A percentile compares a stretch with the other conserved stretches of the same genome.
Conservation (phyloP, 1,140 invertebrate genomes). For the Holcopasites calliopsidis region DNA sequence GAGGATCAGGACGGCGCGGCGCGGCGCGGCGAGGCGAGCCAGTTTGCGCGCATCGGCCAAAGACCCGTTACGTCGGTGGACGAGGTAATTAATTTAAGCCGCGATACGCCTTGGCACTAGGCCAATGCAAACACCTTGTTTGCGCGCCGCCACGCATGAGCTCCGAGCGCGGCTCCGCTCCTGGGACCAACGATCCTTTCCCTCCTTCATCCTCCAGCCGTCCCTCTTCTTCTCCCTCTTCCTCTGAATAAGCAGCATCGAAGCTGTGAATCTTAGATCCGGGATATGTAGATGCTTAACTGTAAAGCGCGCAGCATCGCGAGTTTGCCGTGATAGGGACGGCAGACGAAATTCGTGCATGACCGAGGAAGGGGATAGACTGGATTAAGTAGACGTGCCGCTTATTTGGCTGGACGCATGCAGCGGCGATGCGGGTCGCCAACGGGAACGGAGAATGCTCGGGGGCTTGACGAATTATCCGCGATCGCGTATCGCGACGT, state of each 20-base stretch:
- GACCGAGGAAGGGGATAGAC: not conserved
- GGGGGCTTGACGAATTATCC: not conserved
- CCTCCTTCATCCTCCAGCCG: not conserved
- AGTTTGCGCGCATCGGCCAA: constrained; percentile 64
- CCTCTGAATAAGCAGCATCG: not conserved
- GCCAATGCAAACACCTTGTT: constrained; percentile 78
- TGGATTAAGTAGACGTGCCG: no score
- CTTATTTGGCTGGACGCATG: no score
- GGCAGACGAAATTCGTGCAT: not conserved
- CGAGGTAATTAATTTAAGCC: constrained; percentile 78
- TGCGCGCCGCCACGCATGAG: constrained; percentile 44
- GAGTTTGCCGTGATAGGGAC: not conserved
- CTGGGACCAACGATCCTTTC: not conserved
- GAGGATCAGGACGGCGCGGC: no score
- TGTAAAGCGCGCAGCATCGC: not conserved
- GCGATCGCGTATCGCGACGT: not conserved
- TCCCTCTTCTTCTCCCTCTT: not conserved
- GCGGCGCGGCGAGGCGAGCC: no score
- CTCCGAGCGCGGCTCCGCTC: constrained; percentile 35
- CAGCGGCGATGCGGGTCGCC: not conserved
- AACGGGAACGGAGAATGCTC: not conserved
- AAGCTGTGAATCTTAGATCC: constrained; percentile 1
- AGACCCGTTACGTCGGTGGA: constrained; percentile 77
- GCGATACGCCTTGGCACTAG: constrained; percentile 74
- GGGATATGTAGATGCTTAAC: constrained; percentile 14